phyloP scores from a whole-genome alignment of 2,797 vertebrate genomes.

The Sebastes iracundus region DNA sequence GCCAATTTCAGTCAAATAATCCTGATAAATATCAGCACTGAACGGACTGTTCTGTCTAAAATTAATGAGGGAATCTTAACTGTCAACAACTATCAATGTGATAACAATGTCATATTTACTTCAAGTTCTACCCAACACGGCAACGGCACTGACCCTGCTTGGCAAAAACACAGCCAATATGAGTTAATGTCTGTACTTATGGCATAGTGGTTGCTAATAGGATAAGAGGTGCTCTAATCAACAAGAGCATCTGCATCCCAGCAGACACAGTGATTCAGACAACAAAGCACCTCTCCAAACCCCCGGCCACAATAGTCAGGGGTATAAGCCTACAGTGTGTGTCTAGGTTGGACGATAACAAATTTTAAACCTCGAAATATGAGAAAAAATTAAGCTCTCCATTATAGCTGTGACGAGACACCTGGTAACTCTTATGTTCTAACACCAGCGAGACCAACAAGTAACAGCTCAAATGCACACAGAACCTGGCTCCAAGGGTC shows the following conservation, averaged over 20 bases:
- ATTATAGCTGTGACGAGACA: background rate
- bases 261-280: slow-evolving; percentile 56
- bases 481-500: slow-evolving; percentile 7
- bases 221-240: slow-evolving; percentile 21
- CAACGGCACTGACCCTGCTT: background rate
- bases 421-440: background rate
- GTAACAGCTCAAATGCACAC: slow-evolving; percentile 20
- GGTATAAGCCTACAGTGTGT: slow-evolving; percentile 58
- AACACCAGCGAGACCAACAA: slow-evolving; percentile 18
- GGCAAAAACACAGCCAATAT: background rate
- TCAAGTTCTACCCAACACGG: slow-evolving; percentile 5
- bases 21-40: background rate
- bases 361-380: background rate
- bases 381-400: background rate
- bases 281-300: slow-evolving; percentile 47
- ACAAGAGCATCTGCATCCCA: slow-evolving; percentile 37
- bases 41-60: background rate
- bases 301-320: slow-evolving; percentile 1
- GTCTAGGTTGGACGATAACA: slow-evolving; percentile 40
- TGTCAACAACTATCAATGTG: slow-evolving; percentile 23
- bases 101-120: slow-evolving; percentile 11
- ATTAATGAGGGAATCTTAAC: background rate
- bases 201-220: slow-evolving; percentile 3
- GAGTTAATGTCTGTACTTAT: slow-evolving; percentile 15
- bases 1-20: background rate